Evolutionary conservation across 2,113 vertebrate species (phyloP).

Genomic region (Marmota monax): DNA sequence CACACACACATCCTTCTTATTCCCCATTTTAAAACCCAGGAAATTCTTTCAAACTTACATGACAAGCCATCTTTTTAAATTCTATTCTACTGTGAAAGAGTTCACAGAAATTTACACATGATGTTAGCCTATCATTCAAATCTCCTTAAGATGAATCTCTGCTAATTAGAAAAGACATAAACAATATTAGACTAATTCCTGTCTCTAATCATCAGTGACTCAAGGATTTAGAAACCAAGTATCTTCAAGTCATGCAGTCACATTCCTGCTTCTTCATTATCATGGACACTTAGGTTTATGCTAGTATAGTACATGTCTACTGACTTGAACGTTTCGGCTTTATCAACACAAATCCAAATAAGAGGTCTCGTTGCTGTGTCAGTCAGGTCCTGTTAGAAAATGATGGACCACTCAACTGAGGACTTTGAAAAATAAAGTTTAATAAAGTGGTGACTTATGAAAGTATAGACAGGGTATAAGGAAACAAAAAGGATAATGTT

Average conservation of each 20-base stretch:
- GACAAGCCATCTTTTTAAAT: slow-evolving; percentile 1
- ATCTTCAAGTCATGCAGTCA: not conserved
- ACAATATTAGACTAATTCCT: not conserved
- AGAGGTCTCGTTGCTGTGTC: not conserved
- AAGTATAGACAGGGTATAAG: not conserved
- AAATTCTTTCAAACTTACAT: slow-evolving; percentile 40
- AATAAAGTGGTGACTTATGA: not conserved
- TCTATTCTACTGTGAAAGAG: not conserved
- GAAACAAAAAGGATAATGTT: not conserved
- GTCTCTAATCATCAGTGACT: not conserved
- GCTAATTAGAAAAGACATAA: slow-evolving; percentile 19
- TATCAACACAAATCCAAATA: not conserved
- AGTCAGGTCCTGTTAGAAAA: not conserved
- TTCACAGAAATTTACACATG: not conserved
- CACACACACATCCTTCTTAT: not conserved
- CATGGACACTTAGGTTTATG: not conserved
- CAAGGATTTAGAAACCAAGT: not conserved
- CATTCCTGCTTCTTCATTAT: not conserved
- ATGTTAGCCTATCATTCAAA: not conserved
- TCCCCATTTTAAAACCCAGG: not conserved
- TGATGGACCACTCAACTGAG: not conserved
- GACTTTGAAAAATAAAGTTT: not conserved
- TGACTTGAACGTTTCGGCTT: not conserved
- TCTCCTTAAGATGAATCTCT: not conserved
- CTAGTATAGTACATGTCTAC: not conserved